A percentile compares a stretch with the other conserved stretches of the same genome.
phyloP scores from a whole-genome alignment of 2,888 invertebrate genomes.

The Nymphalis urticae region DNA sequence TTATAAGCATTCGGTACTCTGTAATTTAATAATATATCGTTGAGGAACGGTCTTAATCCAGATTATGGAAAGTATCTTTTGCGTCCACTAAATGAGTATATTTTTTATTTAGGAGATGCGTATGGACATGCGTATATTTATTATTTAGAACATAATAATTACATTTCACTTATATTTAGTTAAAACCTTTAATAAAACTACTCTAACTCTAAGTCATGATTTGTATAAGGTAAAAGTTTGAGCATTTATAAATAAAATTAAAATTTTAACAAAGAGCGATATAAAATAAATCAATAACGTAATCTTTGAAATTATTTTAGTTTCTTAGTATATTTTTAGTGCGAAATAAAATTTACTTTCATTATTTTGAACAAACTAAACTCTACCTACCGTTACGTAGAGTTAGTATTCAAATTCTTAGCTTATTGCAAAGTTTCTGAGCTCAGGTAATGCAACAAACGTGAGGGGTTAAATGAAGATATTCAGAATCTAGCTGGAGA shows the following conservation, averaged over 20 bases:
- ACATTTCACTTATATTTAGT: too few relatives aligned
- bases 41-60: slow-evolving; percentile 30
- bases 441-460: slow-evolving; percentile 47
- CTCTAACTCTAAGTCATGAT: too few relatives aligned
- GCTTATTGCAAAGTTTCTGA: slow-evolving; percentile 62
- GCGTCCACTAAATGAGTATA: slow-evolving; percentile 8
- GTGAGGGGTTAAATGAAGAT: slow-evolving; percentile 43
- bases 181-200: too few relatives aligned
- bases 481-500: slow-evolving; percentile 20
- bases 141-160: too few relatives aligned
- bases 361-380: slow-evolving; percentile 50
- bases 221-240: too few relatives aligned
- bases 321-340: slow-evolving; percentile 14
- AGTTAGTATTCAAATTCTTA: slow-evolving; percentile 65
- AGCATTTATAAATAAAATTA: too few relatives aligned
- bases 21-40: slow-evolving; percentile 55
- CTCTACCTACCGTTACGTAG: slow-evolving; percentile 52
- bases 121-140: too few relatives aligned
- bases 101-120: too few relatives aligned
- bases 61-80: slow-evolving; percentile 8
- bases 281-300: too few relatives aligned
- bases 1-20: slow-evolving; percentile 63
- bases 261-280: too few relatives aligned
- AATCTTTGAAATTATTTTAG: too few relatives aligned
- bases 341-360: slow-evolving; percentile 55